Base-by-base conservation (phyloP, 2,113 vertebrate genomes). In the Phalacrocorax aristotelis region DNA sequence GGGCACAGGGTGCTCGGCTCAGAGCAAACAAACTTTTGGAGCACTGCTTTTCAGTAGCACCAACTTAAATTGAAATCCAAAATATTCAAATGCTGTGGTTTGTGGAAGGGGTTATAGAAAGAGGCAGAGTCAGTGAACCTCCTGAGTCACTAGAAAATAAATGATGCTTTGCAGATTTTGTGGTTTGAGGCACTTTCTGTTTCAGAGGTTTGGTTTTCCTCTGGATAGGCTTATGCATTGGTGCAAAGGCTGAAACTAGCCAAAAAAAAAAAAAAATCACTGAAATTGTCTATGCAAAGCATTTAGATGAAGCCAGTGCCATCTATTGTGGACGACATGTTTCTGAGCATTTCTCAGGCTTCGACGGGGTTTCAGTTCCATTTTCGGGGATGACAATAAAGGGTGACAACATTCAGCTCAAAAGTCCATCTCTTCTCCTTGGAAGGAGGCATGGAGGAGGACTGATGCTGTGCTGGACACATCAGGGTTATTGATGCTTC, bases 381-480 rank as follows among this genome's bases (percentile, higher is more conserved):
- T 36, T 75, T 75, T 46, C 38, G n/a, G 19, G 20, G 8, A 54
- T 13, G 14, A 54, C 11, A 68, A 18, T 44, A 72, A 44, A 74
- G 9, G 8, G 3, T 7, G 4, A 55, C 15, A 71, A 32, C 0
- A 1, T 60, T 46, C 20, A 52, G 16, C 49, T 57, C 7, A 0
- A 16, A 62, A 34, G 54, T 62, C 42, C 22, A 18, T 11, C 52
- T 49, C 18, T 49, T 74, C 26, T 57, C 21, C 32, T 57, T 12
- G 13, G 19, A 30, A 16, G 13, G 13, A 42, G 49, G 23, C 2
- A 21, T 9, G 61, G 51, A 76, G 13, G 9, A 74, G 54, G 29
- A 74, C n/a, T 3, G n/a, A 42, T 18, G 15, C 19, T 18, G 16
- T 23, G 55, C 42, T 38, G 23, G 10, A n/a, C 0, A 1, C 36